Conservation (phyloP, 2,797 vertebrate species). For the Remorina albescens region DNA sequence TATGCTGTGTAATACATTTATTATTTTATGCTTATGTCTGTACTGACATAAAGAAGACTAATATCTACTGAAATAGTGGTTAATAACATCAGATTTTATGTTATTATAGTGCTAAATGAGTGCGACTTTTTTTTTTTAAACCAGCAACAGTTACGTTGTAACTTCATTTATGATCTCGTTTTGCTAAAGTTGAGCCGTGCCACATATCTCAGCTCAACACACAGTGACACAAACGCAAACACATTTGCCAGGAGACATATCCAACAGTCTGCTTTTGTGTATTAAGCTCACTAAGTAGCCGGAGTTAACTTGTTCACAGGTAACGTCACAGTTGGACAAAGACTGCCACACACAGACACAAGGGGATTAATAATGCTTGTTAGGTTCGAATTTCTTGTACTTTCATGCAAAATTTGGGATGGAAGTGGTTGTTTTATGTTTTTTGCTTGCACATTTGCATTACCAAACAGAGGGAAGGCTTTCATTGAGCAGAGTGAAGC, state of each 20-base stretch:
- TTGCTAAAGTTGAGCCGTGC: conserved; percentile 14
- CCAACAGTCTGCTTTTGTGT: conserved; percentile 57
- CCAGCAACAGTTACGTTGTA: neutral
- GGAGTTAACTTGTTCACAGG: conserved; percentile 48
- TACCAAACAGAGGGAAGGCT: conserved; percentile 16
- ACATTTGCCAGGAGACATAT: conserved; percentile 41
- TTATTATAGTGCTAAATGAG: too few species aligned
- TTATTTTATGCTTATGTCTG: neutral
- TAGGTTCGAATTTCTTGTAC: conserved; percentile 12
- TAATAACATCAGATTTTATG: too few species aligned
- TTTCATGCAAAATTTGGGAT: neutral
- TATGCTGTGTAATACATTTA: conserved; percentile 6
- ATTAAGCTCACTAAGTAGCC: conserved; percentile 51
- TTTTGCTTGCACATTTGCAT: conserved; percentile 12
- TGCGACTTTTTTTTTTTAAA: too few species aligned
- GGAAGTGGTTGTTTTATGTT: neutral
- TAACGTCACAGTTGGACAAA: conserved; percentile 35
- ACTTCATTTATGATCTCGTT: conserved; percentile 10
- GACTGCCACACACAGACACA: conserved; percentile 3
- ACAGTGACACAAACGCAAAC: conserved; percentile 29
- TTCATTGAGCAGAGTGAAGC: neutral
- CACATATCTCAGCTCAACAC: conserved; percentile 27
- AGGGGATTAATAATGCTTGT: conserved; percentile 13
- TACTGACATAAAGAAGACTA: neutral
- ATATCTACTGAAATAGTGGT: neutral